Evolutionary conservation across 2,113 vertebrate genomes (phyloP), one percentile per base, ranked within the genome.

Genomic region (Daubentonia madagascariensis): DNA sequence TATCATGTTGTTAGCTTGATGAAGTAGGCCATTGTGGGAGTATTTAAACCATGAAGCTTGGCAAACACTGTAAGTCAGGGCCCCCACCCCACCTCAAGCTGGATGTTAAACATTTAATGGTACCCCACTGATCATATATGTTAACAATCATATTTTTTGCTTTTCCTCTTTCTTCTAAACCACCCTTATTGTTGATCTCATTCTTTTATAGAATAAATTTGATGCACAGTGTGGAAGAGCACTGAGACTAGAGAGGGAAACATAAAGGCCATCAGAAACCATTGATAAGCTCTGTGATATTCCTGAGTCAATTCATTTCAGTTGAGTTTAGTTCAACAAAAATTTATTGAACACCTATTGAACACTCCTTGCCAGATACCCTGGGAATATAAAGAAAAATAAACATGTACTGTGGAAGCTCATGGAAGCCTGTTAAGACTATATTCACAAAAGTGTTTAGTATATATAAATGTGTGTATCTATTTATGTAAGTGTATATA

Each of bases 301-400:
- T 94, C 23, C 83, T 89, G n/a, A 80, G 75, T 95, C 61, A 59
- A 1, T 83, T 84, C 45, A 65, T 50, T 93, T 75, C 76, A 63
- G 18, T 89, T 95, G 37, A 70, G 68, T 95, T 96, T 67, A 97
- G 57, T 97, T 94, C 87, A 94, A 4, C 52, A 67, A 35, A 50
- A 30, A 48, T 83, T 57, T 68, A 67, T 10, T 43, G 52, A 97
- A 28, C 48, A 52, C 52, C 35, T 89, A 0, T 73, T n/a, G n/a
- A 37, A 80, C 3, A 78, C n/a, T 85, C 48, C 40, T 35, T 86
- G 35, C 12, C 59, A 87, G 95, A 79, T 25, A 84, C 40, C 1
- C 61, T 84, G 43, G 67, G 50, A 94, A 68, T 65, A 78, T 70
- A 87, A 90, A 79, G 91, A 94, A 92, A 86, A 92, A 48, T 86